These are phyloP conservation scores for Pocillopora damicornis DNA, from an alignment of 64 coral and sea anemone genomes.

Conservation along the genomic window DNA sequence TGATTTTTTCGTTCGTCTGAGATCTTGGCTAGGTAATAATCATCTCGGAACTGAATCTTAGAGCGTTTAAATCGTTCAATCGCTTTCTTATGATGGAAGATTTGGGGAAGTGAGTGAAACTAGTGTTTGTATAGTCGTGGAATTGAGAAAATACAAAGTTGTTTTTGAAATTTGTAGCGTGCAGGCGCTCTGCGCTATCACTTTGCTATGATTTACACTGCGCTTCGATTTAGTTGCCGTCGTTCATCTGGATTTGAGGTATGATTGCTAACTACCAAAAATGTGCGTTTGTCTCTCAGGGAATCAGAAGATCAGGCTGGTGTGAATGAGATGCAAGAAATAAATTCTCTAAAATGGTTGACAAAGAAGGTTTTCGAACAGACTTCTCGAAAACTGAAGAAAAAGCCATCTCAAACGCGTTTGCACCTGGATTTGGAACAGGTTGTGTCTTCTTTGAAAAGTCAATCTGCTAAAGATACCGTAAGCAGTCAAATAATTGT, in stretches of 20 bases:
- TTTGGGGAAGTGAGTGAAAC: not conserved
- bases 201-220: not conserved
- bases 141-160: not conserved
- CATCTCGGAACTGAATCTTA: not conserved
- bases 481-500: not conserved
- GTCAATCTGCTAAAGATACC: not conserved
- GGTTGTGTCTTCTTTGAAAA: conserved; percentile 14
- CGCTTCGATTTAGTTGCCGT: too few relatives aligned
- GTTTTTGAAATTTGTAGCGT: not conserved
- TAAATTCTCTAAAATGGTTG: not conserved
- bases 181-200: not conserved
- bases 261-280: not conserved
- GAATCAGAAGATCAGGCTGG: not conserved
- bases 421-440: not conserved
- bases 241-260: not conserved
- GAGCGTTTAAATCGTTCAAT: not conserved
- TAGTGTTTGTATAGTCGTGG: not conserved
- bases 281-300: not conserved
- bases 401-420: not conserved
- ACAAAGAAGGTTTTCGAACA: not conserved
- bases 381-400: not conserved
- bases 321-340: not conserved
- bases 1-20: conserved; percentile 30
- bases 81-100: not conserved
- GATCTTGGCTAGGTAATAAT: not conserved